Evolutionary conservation across 2,888 invertebrate species (phyloP).

Genomic region (Agrochola lota): DNA sequence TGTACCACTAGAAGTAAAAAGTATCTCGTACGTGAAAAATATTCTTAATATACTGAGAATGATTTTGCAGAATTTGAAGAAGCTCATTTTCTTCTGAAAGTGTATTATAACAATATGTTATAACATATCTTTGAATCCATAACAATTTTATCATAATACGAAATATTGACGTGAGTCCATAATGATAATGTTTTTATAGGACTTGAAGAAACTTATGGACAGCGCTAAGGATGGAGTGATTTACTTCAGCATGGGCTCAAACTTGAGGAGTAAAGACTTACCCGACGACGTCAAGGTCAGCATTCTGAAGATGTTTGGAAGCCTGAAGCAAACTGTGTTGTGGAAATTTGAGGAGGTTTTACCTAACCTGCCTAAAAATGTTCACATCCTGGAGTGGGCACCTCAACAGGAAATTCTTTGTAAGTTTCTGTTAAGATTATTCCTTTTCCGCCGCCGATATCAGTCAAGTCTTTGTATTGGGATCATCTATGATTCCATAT

Average conservation of each 20-base stretch:
- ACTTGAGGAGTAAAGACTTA: slow-evolving; percentile 78
- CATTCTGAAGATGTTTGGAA: slow-evolving; percentile 80
- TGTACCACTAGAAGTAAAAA: not conserved
- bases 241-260: slow-evolving; percentile 88
- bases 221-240: slow-evolving; percentile 84
- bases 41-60: not conserved
- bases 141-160: no score
- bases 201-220: slow-evolving; percentile 83
- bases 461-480: not conserved
- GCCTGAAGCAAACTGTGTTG: slow-evolving; percentile 85
- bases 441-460: not conserved
- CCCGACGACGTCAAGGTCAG: slow-evolving; percentile 74
- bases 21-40: not conserved
- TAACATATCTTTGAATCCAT: no score
- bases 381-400: slow-evolving; percentile 83
- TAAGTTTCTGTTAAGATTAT: slow-evolving; percentile 30
- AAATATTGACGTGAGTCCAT: no score
- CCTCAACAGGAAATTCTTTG: slow-evolving; percentile 74
- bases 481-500: not conserved
- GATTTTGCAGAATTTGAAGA: slow-evolving; percentile 78
- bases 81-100: slow-evolving; percentile 69
- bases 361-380: slow-evolving; percentile 79
- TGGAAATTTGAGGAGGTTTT: slow-evolving; percentile 85
- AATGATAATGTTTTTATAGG: slow-evolving; percentile 65
- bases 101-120: no score